Evolutionary conservation across 2,797 vertebrate species (phyloP), one percentile per base, ranked within the genome.

Genomic region (Stomatorhinus walkeri): DNA sequence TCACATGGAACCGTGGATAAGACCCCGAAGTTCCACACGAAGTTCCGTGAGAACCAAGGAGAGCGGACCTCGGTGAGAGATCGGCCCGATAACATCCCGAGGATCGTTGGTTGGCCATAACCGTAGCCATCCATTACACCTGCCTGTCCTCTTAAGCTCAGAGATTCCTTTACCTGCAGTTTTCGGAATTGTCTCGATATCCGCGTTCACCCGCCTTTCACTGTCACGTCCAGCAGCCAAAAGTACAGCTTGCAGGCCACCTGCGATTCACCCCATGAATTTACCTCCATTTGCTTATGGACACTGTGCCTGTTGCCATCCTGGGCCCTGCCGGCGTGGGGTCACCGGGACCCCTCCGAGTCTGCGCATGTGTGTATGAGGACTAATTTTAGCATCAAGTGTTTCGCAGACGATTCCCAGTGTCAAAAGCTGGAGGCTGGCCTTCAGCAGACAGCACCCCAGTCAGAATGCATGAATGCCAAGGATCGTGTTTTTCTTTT

Each of bases 391-490:
- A 95, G 93, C 91, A 92, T 92, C 91, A 90, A 94, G 92, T 92
- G 91, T 92, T 93, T 92, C 90, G 88, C 93, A 92, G 91, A 94
- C 93, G 90, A 91, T 89, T 93, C 91, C 91, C 90, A 87, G 91
- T 89, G 92, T 90, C 61, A 88, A 91, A 68, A 68, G 24, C 24
- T 68, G 2, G 92, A 91, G 93, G 91, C 93, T 92, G 92, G 94
- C 94, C 93, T 94, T 92, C 91, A 93, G 94, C 92, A 86, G 93
- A 93, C 92, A 92, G 92, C 93, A 94, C 9, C 84, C 89, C 89
- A 94, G 94, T 94, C 94, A 94, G 90, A 94, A 94, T 93, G 91
- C 92, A 93, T 93, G 94, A 94, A 95, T 95, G 92, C 94, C 94
- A 94, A 93, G 93, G 93, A 93, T 92, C 92, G 93, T 19, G 4